Base-by-base conservation (phyloP, 2,113 vertebrate genomes). In the Austrofundulus limnaeus region DNA sequence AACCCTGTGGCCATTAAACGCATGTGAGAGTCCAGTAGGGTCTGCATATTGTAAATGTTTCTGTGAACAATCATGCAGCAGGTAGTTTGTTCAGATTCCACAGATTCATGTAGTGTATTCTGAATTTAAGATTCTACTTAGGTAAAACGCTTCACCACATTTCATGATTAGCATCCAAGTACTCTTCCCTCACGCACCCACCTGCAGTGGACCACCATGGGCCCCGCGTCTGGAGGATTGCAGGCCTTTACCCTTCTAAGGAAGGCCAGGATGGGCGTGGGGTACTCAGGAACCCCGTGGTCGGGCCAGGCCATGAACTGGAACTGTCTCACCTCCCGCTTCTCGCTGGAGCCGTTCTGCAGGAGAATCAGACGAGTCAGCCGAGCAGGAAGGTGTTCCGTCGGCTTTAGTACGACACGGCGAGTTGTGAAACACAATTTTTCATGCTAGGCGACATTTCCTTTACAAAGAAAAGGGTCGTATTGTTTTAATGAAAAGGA, bases 291-390 rank as follows among this genome's bases (percentile, higher is more conserved):
- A 24, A 98, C 96, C 6, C 96, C 96, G 0, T 98, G 96, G 80
- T 98, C 96, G 0, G 96, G 96, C 96, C 96, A 98, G 48, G 96
- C 96, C 95, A 96, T 97, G 90, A 98, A 98, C 90, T 98, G 96
- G 91, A 98, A 98, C 89, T 98, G 96, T 15, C 96, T 91, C 6
- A 98, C 90, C 80, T 98, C 96, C 71, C 95, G 87, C 87, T 98
- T 97, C 89, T 98, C 96, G 66, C 93, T 98, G 85, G 96, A 97
- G 61, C 96, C 96, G 0, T 95, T 97, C 96, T 98, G 88, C 24
- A 56, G 45, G 41, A 57, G n/a, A 38, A 45, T 23, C 43, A 38
- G 34, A 47, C 4, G 4, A 50, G 57, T 51, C 41, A 61, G 65
- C 28, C 7, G 28, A 28, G 28, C 9, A 10, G 4, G 10, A 34